Percentiles rank a stretch among this genome's conserved stretches.
These are phyloP conservation scores for Meta bourneti DNA, from an alignment of 2,888 invertebrate genomes.

Conservation along the genomic window DNA sequence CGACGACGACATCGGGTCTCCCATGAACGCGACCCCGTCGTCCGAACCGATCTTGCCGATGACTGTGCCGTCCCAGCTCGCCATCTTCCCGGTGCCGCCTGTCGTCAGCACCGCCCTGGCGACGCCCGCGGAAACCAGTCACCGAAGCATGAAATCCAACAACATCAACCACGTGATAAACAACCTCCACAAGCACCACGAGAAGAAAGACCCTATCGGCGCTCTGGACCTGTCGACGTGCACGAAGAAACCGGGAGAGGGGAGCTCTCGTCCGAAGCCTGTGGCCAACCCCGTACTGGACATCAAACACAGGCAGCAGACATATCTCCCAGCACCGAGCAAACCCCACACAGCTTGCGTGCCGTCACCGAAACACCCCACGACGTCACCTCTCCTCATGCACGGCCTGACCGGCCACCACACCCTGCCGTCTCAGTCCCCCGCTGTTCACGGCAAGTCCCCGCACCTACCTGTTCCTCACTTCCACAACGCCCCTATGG, in stretches of 20 bases:
- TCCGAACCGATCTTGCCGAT: not conserved
- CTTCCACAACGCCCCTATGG: slow-evolving; percentile 17
- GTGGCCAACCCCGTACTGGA: slow-evolving; percentile 76
- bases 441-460: slow-evolving; percentile 11
- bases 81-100: slow-evolving; percentile 5
- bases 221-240: slow-evolving; percentile 69
- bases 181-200: slow-evolving; percentile 44
- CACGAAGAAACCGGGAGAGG: slow-evolving; percentile 20
- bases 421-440: slow-evolving; percentile 12
- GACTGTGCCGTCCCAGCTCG: not conserved
- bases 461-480: slow-evolving; percentile 46
- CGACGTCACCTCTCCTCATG: slow-evolving; percentile 55
- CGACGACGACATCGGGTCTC: slow-evolving; percentile 75
- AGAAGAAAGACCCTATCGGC: slow-evolving; percentile 69
- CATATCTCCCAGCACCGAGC: slow-evolving; percentile 67
- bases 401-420: slow-evolving; percentile 29
- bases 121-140: not conserved
- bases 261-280: slow-evolving; percentile 10
- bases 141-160: slow-evolving; percentile 49
- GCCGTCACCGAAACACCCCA: slow-evolving; percentile 64
- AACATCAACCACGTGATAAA: slow-evolving; percentile 60
- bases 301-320: slow-evolving; percentile 64
- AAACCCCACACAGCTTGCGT: slow-evolving; percentile 68
- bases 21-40: slow-evolving; percentile 2
- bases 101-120: not conserved